phyloP scores from a whole-genome alignment of 2,888 invertebrate species.

The Temnothorax ravouxi region DNA sequence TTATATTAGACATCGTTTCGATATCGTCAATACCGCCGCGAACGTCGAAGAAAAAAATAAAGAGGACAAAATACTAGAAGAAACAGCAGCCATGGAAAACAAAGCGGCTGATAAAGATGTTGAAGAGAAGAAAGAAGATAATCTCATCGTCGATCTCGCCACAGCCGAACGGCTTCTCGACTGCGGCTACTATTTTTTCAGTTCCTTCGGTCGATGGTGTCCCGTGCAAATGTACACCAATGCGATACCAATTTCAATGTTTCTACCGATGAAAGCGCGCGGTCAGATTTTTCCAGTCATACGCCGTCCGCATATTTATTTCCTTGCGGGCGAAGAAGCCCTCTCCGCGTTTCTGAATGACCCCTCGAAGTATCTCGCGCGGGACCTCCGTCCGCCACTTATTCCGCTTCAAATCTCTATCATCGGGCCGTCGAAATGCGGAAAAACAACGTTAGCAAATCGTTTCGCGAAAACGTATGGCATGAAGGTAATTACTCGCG shows the following conservation, averaged over 20 bases:
- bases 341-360: constrained; percentile 87
- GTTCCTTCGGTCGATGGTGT: constrained; percentile 89
- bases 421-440: constrained; percentile 89
- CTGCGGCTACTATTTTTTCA: constrained; percentile 89
- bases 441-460: constrained; percentile 88
- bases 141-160: constrained; percentile 86
- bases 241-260: constrained; percentile 87
- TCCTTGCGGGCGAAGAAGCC: constrained; percentile 87
- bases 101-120: constrained; percentile 75
- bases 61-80: constrained; percentile 86
- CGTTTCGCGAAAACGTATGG: constrained; percentile 88
- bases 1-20: constrained; percentile 81
- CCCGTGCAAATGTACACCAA: constrained; percentile 89
- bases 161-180: constrained; percentile 88
- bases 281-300: constrained; percentile 88
- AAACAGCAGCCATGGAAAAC: constrained; percentile 85
- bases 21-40: constrained; percentile 86
- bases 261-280: constrained; percentile 85
- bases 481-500: constrained; percentile 88
- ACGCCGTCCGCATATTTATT: constrained; percentile 89
- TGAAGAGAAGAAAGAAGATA: constrained; percentile 77
- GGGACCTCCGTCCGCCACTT: constrained; percentile 86
- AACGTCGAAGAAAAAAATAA: constrained; percentile 87
- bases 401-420: constrained; percentile 88
- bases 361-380: constrained; percentile 88